Evolutionary conservation across 2,797 vertebrate genomes (phyloP).

Genomic region (Rhinoraja longicauda): DNA sequence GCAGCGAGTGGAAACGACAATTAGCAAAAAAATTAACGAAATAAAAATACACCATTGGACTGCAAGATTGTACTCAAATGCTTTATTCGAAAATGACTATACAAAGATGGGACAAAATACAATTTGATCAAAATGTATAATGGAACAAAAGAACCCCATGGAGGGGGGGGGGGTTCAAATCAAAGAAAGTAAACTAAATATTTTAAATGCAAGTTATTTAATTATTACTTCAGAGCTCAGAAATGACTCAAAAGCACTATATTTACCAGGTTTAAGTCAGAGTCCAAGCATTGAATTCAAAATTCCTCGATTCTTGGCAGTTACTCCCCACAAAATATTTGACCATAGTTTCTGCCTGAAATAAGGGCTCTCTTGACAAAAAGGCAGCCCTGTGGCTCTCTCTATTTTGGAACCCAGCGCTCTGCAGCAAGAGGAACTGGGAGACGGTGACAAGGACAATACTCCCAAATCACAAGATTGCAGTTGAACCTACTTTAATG

Average conservation of each 20-base stretch:
- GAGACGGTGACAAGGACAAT: too few species aligned
- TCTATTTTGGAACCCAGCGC: too few species aligned
- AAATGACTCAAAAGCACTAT: neutral
- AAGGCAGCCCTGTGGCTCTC: too few species aligned
- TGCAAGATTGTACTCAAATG: neutral
- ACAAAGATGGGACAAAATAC: neutral
- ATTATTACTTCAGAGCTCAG: neutral
- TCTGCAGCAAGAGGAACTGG: too few species aligned
- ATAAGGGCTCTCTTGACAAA: too few species aligned
- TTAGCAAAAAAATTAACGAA: neutral
- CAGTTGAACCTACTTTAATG: too few species aligned
- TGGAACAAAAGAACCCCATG: too few species aligned
- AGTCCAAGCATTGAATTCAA: neutral
- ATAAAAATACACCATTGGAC: neutral
- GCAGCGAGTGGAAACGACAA: neutral
- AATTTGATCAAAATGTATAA: too few species aligned
- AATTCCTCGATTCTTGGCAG: conserved; percentile 1
- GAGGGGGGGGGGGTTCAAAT: too few species aligned
- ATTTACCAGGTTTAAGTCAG: neutral
- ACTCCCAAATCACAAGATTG: too few species aligned
- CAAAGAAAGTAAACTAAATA: neutral
- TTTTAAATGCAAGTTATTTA: neutral
- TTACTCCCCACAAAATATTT: neutral
- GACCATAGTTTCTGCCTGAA: too few species aligned
- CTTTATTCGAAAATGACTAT: neutral